Conservation (phyloP, 2,888 invertebrate species). For the Seira ritae region DNA sequence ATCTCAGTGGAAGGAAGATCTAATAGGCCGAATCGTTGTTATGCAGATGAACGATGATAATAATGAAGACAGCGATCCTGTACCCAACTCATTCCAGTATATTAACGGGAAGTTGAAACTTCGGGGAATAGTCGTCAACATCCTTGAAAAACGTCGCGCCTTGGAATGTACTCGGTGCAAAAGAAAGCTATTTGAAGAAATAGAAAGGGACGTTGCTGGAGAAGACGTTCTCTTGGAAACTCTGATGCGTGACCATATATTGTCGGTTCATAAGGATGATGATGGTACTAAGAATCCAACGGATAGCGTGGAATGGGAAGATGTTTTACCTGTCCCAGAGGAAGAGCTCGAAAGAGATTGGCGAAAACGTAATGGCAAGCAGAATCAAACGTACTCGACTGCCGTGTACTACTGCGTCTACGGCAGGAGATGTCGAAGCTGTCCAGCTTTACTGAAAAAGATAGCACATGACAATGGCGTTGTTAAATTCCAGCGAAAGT, state of each 20-base stretch:
- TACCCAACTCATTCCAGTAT: neutral
- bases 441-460: no score
- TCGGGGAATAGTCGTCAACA: neutral
- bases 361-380: no score
- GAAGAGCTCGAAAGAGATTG: no score
- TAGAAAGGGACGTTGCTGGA: neutral
- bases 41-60: neutral
- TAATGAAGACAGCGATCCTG: neutral
- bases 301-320: no score
- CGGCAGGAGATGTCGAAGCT: no score
- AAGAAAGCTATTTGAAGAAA: constrained; percentile 12
- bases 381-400: no score
- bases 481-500: no score
- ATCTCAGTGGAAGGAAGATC: neutral
- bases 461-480: no score
- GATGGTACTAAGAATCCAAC: no score
- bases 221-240: neutral
- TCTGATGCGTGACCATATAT: constrained; percentile 22
- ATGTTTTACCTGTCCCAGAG: no score
- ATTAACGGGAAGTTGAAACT: neutral
- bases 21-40: neutral
- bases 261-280: neutral
- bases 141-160: neutral
- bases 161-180: constrained; percentile 17
- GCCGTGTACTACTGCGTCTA: no score